Evolutionary conservation across 2,113 vertebrate genomes (phyloP).

Genomic region (Phylloscopus whistleri): DNA sequence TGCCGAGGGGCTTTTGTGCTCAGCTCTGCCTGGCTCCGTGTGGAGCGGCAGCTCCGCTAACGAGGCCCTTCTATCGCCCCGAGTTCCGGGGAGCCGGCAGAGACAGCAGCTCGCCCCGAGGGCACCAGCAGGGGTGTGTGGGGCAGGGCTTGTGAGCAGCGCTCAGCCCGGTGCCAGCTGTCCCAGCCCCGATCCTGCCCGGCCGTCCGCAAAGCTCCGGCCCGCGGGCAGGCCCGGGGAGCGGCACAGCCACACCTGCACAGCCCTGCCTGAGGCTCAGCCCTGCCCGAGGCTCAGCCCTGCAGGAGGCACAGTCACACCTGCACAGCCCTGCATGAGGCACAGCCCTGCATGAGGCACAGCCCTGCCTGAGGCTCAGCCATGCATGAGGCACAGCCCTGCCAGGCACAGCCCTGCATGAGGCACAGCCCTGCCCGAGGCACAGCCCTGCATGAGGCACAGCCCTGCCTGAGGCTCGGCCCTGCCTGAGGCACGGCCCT

Average conservation of each 20-base stretch:
- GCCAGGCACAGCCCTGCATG: fast-evolving
- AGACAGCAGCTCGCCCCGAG: not conserved
- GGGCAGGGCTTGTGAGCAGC: not conserved
- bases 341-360: too few relatives aligned
- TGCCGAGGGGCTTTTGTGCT: not conserved
- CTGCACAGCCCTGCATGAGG: not conserved
- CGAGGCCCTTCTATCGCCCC: not conserved
- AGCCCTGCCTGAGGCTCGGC: too few relatives aligned
- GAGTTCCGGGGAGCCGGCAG: not conserved
- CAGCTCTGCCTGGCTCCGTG: not conserved
- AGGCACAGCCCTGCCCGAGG: too few relatives aligned
- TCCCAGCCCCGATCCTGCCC: not conserved
- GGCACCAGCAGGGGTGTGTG: not conserved
- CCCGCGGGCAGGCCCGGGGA: not conserved
- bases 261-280: not conserved
- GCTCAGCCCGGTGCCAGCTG: not conserved
- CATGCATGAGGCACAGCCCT: too few relatives aligned
- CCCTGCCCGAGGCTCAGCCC: fast-evolving
- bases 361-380: too few relatives aligned
- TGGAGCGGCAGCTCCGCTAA: fast-evolving
- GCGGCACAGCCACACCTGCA: fast-evolving
- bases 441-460: not conserved
- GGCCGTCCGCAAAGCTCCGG: not conserved
- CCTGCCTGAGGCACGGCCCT: fast-evolving
- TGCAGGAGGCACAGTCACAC: too few relatives aligned